Percentiles rank a stretch among this genome's conserved stretches.
phyloP scores from a whole-genome alignment of 2,113 vertebrate species.

The Thamnaconus septentrionalis region DNA sequence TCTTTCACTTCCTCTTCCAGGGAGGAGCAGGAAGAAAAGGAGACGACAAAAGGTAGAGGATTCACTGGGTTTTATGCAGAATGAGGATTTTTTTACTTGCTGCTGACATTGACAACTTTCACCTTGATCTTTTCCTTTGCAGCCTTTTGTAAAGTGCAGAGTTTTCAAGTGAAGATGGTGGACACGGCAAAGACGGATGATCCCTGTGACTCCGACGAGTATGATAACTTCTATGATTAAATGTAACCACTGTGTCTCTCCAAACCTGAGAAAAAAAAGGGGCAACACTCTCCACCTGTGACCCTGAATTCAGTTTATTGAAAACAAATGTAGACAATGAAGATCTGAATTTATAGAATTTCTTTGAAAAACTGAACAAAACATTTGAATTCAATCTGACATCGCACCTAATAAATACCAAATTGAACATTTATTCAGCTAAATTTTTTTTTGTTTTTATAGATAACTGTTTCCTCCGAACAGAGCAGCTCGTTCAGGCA shows the following conservation, averaged over 20 bases:
- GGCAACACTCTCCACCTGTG: neutral
- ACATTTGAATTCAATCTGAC: neutral
- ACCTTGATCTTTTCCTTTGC: constrained; percentile 21
- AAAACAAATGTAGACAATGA: too few relatives aligned
- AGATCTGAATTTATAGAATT: neutral
- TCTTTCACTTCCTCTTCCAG: constrained; percentile 16
- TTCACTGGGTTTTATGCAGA: too few relatives aligned
- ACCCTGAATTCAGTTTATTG: neutral
- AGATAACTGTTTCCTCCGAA: too few relatives aligned
- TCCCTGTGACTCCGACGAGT: constrained; percentile 64
- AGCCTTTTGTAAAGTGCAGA: constrained; percentile 30
- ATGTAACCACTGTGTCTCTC: neutral
- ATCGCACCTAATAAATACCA: too few relatives aligned
- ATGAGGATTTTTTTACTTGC: neutral
- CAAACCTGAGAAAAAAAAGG: neutral
- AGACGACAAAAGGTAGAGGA: constrained; percentile 49
- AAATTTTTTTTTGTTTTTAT: too few relatives aligned
- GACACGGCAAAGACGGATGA: neutral
- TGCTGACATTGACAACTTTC: neutral
- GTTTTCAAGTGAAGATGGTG: constrained; percentile 30
- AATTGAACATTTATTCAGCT: too few relatives aligned
- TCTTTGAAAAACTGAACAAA: neutral
- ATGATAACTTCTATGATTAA: constrained; percentile 76
- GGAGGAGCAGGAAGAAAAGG: constrained; percentile 16
- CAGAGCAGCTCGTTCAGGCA: too few relatives aligned